Conservation (phyloP, 2,113 vertebrate species). For the Octodon degus region DNA sequence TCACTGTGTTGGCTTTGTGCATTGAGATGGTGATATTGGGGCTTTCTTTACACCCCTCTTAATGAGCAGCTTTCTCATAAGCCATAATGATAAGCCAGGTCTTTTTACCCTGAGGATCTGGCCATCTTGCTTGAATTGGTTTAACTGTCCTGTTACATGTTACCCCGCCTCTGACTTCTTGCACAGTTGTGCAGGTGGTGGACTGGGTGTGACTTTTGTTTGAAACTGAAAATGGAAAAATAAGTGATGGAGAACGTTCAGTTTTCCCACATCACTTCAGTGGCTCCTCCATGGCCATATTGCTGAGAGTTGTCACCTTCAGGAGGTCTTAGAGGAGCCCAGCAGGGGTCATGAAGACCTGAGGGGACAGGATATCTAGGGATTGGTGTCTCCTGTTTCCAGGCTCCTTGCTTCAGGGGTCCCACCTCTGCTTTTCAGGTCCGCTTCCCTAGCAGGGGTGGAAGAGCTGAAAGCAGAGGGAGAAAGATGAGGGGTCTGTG, state of each 20-base stretch:
- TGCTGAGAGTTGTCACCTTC: neutral
- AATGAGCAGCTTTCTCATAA: conserved; percentile 16
- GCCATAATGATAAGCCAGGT: neutral
- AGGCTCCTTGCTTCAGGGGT: neutral
- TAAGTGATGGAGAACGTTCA: neutral
- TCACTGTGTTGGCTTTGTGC: neutral
- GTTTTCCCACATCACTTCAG: neutral
- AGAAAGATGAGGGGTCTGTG: neutral
- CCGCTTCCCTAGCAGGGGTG: neutral
- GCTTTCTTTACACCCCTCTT: neutral
- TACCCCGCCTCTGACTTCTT: neutral
- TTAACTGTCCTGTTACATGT: neutral
- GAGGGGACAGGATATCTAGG: neutral
- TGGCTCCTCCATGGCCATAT: neutral
- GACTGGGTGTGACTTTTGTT: too few species aligned
- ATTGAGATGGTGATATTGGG: neutral
- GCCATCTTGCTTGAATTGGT: neutral
- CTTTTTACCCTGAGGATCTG: conserved; percentile 40
- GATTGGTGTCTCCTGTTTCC: neutral
- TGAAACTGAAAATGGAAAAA: too few species aligned
- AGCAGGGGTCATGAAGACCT: neutral
- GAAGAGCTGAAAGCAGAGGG: neutral
- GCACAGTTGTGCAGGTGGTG: too few species aligned
- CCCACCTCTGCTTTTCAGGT: neutral
- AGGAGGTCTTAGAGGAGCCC: neutral